These are phyloP conservation scores for Rostratula benghalensis DNA, from an alignment of 2,113 vertebrate genomes.

Conservation along the genomic window DNA sequence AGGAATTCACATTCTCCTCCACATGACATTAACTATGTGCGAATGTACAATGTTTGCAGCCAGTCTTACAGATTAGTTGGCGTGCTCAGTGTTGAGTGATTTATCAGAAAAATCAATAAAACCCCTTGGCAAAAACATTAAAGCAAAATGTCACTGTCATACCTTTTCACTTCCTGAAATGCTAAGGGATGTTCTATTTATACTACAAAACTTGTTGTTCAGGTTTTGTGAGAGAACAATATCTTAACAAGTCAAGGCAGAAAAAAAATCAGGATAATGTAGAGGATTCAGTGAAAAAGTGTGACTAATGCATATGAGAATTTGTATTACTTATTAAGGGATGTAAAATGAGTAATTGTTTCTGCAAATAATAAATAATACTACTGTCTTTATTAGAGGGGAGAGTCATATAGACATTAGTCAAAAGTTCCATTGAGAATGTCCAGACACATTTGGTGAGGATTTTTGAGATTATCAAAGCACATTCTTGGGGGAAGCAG, in stretches of 20 bases:
- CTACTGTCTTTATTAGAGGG: neutral
- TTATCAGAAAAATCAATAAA: neutral
- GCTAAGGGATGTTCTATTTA: neutral
- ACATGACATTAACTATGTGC: too few species aligned
- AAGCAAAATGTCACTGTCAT: neutral
- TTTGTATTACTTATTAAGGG: neutral
- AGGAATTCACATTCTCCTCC: neutral
- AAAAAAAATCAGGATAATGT: neutral
- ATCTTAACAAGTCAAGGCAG: neutral
- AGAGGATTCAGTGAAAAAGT: neutral
- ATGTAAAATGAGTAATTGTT: neutral
- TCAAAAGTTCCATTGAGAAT: neutral
- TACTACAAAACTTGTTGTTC: neutral
- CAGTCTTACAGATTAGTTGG: neutral
- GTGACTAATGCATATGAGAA: rapidly evolving
- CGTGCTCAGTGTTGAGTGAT: neutral
- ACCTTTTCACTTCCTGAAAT: neutral
- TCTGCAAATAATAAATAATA: neutral
- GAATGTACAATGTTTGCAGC: neutral
- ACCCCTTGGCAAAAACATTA: neutral
- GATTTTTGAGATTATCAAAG: neutral
- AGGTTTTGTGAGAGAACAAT: neutral
- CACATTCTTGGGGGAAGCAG: too few species aligned
- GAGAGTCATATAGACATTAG: neutral
- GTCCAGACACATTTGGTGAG: neutral